phyloP scores from a whole-genome alignment of 2,888 invertebrate genomes.

The Polydrusus pterygomalis region DNA sequence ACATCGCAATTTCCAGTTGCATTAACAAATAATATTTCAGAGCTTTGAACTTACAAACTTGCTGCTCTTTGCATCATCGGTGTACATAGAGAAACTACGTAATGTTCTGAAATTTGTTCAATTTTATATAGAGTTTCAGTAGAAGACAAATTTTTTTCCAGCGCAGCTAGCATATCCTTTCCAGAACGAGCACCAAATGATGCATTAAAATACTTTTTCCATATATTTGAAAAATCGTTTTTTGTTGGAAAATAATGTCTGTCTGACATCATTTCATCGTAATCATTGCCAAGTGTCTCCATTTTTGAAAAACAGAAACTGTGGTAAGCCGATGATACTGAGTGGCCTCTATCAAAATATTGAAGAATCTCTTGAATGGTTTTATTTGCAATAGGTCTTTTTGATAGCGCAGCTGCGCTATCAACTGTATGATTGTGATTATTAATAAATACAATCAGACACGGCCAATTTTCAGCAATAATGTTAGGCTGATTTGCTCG shows the following conservation, averaged over 20 bases:
- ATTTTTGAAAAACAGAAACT: constrained; percentile 43
- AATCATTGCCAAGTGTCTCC: constrained; percentile 32
- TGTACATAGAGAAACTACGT: constrained; percentile 38
- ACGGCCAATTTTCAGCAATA: constrained; percentile 24
- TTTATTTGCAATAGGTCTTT: constrained; percentile 32
- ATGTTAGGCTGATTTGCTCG: not conserved
- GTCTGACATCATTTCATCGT: constrained; percentile 34
- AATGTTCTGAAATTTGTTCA: constrained; percentile 28
- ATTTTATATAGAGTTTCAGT: constrained; percentile 30
- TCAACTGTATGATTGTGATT: constrained; percentile 44
- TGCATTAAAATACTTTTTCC: constrained; percentile 42
- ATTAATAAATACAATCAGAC: constrained; percentile 36
- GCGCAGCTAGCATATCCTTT: constrained; percentile 27
- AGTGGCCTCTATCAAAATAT: constrained; percentile 38
- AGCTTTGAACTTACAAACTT: constrained; percentile 35
- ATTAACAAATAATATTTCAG: constrained; percentile 50
- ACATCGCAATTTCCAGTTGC: constrained; percentile 41
- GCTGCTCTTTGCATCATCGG: constrained; percentile 49
- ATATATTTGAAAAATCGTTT: constrained; percentile 37
- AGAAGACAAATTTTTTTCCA: constrained; percentile 2
- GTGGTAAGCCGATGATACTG: constrained; percentile 41
- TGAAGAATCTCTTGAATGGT: constrained; percentile 27
- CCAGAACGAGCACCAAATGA: constrained; percentile 36
- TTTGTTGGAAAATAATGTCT: constrained; percentile 46
- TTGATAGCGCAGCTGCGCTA: constrained; percentile 36